Conservation (phyloP, 2,888 invertebrate genomes). For the Kuschelorhynchus macadamiae region DNA sequence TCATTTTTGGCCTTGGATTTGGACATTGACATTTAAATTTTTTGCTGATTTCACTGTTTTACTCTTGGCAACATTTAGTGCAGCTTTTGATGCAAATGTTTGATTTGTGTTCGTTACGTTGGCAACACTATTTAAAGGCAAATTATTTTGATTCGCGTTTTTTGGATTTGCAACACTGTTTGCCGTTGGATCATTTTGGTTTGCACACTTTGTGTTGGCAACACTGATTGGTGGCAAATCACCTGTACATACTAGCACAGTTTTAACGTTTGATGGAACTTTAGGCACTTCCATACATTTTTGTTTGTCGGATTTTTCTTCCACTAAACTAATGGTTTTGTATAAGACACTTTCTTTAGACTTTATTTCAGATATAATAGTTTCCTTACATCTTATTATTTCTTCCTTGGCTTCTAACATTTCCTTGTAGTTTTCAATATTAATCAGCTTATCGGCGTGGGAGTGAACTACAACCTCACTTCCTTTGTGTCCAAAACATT, state of each 20-base stretch:
- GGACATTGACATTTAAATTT: no score
- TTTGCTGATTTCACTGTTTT: not conserved
- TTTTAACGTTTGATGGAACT: no score
- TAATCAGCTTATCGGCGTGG: not conserved
- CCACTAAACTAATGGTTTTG: not conserved
- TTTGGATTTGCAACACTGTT: not conserved
- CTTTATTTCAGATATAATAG: slow-evolving; percentile 1
- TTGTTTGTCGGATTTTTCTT: slow-evolving; percentile 5
- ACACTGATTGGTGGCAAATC: no score
- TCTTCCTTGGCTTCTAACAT: not conserved
- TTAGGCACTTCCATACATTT: not conserved
- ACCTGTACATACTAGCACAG: no score
- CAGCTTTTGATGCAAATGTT: no score
- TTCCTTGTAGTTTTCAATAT: not conserved
- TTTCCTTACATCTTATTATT: not conserved
- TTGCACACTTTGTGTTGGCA: not conserved
- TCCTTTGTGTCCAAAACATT: not conserved
- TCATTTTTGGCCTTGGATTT: no score
- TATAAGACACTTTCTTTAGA: slow-evolving; percentile 5
- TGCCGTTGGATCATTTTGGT: not conserved
- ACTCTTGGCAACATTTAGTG: no score
- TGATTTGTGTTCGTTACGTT: no score
- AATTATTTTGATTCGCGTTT: not conserved
- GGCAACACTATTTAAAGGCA: not conserved
- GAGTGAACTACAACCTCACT: not conserved